Evolutionary conservation across 1,140 invertebrate species (phyloP).

Genomic region (Aphelenchoides besseyi): DNA sequence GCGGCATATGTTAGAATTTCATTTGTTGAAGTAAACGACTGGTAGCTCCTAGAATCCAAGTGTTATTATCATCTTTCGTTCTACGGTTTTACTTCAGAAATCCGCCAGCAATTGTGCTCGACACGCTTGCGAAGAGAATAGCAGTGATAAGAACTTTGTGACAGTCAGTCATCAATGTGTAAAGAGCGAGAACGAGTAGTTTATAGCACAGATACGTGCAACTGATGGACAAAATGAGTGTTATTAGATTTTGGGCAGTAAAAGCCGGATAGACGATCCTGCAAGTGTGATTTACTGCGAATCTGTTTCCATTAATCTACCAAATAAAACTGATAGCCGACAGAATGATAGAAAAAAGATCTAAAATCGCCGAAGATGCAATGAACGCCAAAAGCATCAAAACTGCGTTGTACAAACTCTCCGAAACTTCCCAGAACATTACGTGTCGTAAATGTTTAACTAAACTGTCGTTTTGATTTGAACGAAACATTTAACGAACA

Average conservation of each 20-base stretch:
- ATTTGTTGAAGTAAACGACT: constrained; percentile 26
- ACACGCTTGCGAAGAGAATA: constrained; percentile 2
- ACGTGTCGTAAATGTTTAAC: constrained; percentile 20
- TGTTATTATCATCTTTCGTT: constrained; percentile 10
- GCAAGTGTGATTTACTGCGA: background rate
- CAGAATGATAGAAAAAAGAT: constrained; percentile 23
- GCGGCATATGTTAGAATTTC: constrained; percentile 12
- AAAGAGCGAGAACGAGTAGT: constrained; percentile 21
- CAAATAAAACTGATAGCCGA: constrained; percentile 26
- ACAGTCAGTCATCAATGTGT: background rate
- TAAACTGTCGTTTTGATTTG: constrained; percentile 16
- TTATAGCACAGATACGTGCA: constrained; percentile 26
- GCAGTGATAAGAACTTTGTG: constrained; percentile 5
- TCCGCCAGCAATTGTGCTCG: constrained; percentile 15
- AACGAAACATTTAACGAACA: constrained; percentile 25
- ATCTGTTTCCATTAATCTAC: background rate
- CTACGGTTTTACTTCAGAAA: constrained; percentile 24
- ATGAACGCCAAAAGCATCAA: constrained; percentile 26
- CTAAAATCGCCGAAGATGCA: constrained; percentile 16
- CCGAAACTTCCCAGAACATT: constrained; percentile 31
- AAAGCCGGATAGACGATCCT: constrained; percentile 25
- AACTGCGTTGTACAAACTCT: constrained; percentile 25
- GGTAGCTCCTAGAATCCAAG: constrained; percentile 23
- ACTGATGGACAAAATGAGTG: constrained; percentile 4
- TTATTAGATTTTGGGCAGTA: constrained; percentile 6